Base-by-base conservation (phyloP, 2,113 vertebrate species). In the Arothron firmamentum region DNA sequence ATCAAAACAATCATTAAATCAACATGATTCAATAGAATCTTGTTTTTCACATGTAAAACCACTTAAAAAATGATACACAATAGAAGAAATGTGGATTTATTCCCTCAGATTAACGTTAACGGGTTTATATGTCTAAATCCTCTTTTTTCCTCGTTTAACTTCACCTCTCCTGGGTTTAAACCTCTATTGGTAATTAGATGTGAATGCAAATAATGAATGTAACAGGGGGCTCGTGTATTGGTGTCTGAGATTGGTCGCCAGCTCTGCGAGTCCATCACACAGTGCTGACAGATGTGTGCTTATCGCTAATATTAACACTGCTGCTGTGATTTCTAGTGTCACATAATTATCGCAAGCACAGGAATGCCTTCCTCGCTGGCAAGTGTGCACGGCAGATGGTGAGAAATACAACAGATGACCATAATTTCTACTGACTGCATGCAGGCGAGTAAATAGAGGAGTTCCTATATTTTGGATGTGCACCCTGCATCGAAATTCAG, bases 361-460 rank as follows among this genome's bases (percentile, higher is more conserved):
- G 52, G 14, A 45, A 43, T 16, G 13, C 25, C 23, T 56, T 45
- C 10, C 23, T 17, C 41, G 7, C 31, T 45, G 42, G n/a, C 19
- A n/a, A 17, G 41, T 48, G 49, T 52, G 31, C 21, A 46, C 23
- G 21, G 17, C 31, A 42, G 52, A 52, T 4, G 17, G 3, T 62
- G 1, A 20, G 34, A 14, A 51, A 17, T 15, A 58, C 12, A 8
- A 56, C 46, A 34, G 49, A n/a, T 77, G 70, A 62, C 43, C 14
- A 8, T 65, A 67, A 76, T 77, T 79, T 70, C 41, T 65, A 68
- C 21, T 56, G 71, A 82, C 57, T 73, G 52, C 6, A 5, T 58
- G 54, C 47, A 52, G 3, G 20, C 6, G 28, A 49, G 54, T 41
- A 52, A 14, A 52, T 4, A 9, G n/a, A 61, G 20, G 31, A 43